Evolutionary conservation across 1,140 invertebrate species (phyloP).

Genomic region (Aphis craccivora): DNA sequence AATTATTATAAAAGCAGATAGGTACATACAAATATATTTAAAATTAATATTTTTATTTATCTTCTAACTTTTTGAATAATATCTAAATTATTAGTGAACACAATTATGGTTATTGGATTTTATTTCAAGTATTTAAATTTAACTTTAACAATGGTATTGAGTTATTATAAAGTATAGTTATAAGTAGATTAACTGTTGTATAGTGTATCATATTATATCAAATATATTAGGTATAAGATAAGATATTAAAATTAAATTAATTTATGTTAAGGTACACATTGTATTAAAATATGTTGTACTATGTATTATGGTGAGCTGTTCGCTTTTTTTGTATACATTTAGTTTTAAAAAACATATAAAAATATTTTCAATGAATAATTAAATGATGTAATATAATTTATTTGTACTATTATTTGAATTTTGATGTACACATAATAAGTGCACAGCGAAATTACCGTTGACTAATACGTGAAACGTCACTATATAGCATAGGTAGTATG

Average conservation of each 20-base stretch:
- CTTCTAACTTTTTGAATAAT: background rate
- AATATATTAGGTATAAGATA: too few species aligned
- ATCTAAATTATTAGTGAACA: background rate
- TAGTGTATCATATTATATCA: background rate
- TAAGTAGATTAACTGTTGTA: too few species aligned
- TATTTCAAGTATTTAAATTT: background rate
- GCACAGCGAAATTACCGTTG: background rate
- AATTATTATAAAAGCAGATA: too few species aligned
- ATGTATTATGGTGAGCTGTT: background rate
- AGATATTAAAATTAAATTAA: background rate
- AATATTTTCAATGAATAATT: background rate
- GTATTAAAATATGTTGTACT: background rate
- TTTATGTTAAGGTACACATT: too few species aligned
- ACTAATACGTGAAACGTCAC: background rate
- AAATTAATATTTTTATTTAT: background rate
- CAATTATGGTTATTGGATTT: too few species aligned
- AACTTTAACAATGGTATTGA: background rate
- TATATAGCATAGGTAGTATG: background rate
- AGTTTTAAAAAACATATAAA: background rate
- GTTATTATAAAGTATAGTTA: background rate
- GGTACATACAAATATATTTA: background rate
- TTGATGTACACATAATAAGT: conserved; percentile 19
- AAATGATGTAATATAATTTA: background rate
- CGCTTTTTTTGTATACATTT: background rate
- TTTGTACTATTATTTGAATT: background rate